Base-by-base conservation (phyloP, 2,888 invertebrate species). In the Abrostola tripartita region DNA sequence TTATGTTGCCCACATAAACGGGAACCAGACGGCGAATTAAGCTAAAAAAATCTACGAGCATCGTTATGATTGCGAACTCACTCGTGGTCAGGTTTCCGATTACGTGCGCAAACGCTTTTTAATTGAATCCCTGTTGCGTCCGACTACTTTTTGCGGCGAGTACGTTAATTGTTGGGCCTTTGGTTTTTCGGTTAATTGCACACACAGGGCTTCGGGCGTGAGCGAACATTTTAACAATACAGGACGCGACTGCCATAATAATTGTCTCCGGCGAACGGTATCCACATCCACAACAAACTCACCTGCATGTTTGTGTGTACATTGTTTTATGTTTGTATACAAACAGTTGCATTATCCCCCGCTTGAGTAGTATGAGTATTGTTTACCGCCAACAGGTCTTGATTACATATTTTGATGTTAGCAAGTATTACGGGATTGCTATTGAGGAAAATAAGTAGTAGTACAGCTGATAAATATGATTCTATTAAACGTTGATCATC, bases 301-400 rank as follows among this genome's bases (percentile, higher is more conserved):
- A 52, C 51, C 56, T 62, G 62, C 41, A 59, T 68, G 55, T 66
- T 73, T 70, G 64, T 71, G 79, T 74, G 67, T 76, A 68, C 74
- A 81, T 74, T 83, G 81, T 81, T 83, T 82, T 81, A 82, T 81
- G 82, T 84, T 79, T 84, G 85, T 85, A 75, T 85, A 85, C 85
- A 86, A 85, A 74, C 82, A 81, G 78, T 83, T 85, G 84, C 83
- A 85, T 87, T 89, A 87, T 85, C 81, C 76, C 61, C 67, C 52
- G 79, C 76, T 84, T 91, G 90, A 91, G 85, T 91, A 89, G 90
- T 24, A 78, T 68, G 66, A 54, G 80, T 82, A 89, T 90, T 91
- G 90, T 90, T 89, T 87, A 84, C 83, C 65, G 80, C 77, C 81
- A 78, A 76, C 83, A 72, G 82, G 80, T 83, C 76, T 77, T 65